Conservation (phyloP, 2,888 invertebrate genomes). For the Uloborus plumipes region DNA sequence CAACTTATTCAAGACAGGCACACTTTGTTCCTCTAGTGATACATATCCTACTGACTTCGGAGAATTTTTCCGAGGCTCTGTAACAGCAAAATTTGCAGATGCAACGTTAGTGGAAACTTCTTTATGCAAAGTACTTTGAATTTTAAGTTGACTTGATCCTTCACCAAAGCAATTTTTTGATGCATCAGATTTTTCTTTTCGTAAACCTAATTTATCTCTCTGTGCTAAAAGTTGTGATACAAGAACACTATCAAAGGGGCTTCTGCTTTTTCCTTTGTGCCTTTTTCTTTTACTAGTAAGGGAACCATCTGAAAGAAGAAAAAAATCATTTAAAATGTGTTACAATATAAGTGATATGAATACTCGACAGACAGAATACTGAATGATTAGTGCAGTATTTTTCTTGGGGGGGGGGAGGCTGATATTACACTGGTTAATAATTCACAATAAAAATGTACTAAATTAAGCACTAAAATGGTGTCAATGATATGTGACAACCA, state of each 20-base stretch:
- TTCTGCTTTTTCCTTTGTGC: slow-evolving; percentile 64
- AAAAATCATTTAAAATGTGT: slow-evolving; percentile 4
- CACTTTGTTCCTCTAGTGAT: slow-evolving; percentile 52
- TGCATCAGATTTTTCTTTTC: slow-evolving; percentile 48
- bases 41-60: slow-evolving; percentile 46
- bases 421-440: no score
- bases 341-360: background rate
- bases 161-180: slow-evolving; percentile 25
- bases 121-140: slow-evolving; percentile 16
- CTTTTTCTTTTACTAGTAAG: slow-evolving; percentile 62
- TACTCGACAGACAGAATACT: no score
- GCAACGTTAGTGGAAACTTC: slow-evolving; percentile 5
- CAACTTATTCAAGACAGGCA: slow-evolving; percentile 44
- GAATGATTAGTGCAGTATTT: no score
- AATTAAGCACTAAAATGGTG: no score
- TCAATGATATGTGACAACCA: no score
- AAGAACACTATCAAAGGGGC: slow-evolving; percentile 69
- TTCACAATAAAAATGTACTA: no score
- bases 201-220: slow-evolving; percentile 66
- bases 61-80: slow-evolving; percentile 37
- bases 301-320: slow-evolving; percentile 29
- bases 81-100: background rate
- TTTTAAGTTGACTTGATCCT: slow-evolving; percentile 27
- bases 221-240: slow-evolving; percentile 70
- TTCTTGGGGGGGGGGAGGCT: no score